A percentile compares a stretch with the other conserved stretches of the same genome.
These are phyloP conservation scores for Spea hammondii DNA, from an alignment of 2,797 vertebrate species.

Conservation along the genomic window DNA sequence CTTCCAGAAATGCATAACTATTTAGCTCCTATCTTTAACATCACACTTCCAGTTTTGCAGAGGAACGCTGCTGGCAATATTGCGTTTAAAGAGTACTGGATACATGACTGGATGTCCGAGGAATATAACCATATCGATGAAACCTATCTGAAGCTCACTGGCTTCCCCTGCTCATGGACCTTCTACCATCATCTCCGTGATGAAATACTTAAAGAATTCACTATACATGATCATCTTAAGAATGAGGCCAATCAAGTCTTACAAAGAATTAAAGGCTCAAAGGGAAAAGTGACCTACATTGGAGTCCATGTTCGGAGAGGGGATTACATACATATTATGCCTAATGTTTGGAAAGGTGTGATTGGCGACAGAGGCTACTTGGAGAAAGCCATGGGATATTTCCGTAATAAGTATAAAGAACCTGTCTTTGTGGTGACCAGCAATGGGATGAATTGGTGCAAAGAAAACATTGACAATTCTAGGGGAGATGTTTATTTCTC, in stretches of 20 bases:
- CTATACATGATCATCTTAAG: slow-evolving; percentile 53
- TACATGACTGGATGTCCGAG: slow-evolving; percentile 63
- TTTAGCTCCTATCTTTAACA: slow-evolving; percentile 55
- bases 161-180: slow-evolving; percentile 65
- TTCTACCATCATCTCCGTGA: slow-evolving; percentile 59
- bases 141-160: slow-evolving; percentile 43
- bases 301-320: slow-evolving; percentile 64
- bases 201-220: slow-evolving; percentile 57
- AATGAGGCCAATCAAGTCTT: slow-evolving; percentile 50
- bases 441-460: slow-evolving; percentile 64
- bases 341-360: slow-evolving; percentile 60
- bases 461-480: slow-evolving; percentile 55
- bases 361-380: slow-evolving; percentile 61
- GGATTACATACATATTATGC: slow-evolving; percentile 62
- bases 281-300: slow-evolving; percentile 56
- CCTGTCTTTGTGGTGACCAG: slow-evolving; percentile 62
- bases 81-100: slow-evolving; percentile 28
- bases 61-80: background rate
- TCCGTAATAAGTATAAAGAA: slow-evolving; percentile 54
- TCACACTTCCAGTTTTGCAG: slow-evolving; percentile 54
- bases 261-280: slow-evolving; percentile 10
- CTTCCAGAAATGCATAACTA: slow-evolving; percentile 49
- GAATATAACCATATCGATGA: slow-evolving; percentile 51
- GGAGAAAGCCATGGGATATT: slow-evolving; percentile 59
- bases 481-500: slow-evolving; percentile 59